Base-by-base conservation (phyloP, 23 tunicate genomes). In the Trididemnum miniatum region DNA sequence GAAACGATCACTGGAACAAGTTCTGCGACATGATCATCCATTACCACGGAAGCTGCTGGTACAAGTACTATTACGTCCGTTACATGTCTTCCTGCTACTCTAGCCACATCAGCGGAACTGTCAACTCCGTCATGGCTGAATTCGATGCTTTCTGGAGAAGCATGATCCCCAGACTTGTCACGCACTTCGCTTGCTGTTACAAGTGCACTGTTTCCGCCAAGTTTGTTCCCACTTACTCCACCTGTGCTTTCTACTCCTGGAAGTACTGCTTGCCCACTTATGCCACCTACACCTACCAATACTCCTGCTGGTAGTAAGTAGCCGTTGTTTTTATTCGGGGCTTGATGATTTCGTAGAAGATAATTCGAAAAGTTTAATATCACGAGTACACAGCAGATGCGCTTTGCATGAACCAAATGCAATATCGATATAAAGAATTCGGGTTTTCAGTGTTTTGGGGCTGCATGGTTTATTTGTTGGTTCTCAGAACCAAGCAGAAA, bases 111-210 rank as follows among this genome's bases (percentile, higher is more conserved):
- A 35, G 31, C 54, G 31, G 63, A 30, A 3, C 32, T 31, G 35
- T 65, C 74, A 25, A 35, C 39, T 35, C 15, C 24, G 81, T 73
- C 36, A 59, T 83, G 81, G 1, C 25, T 35, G 31, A 73, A 59
- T 83, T 83, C 81, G 87, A 83, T 57, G 34, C 27, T 28, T 39
- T 74, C 81, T 83, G 87, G 87, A 54, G 31, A 1, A 28, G 27
- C 37, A 60, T 73, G 50, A 51, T 73, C 67, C 74, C 73, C 80
- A 74, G 60, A 60, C 80, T 83, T 28, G 81, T 73, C 37, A 32
- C 1, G n/a, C 73, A 73, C 62, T 83, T 59, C 87, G 50, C 81
- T 36, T 83, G 87, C 52, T 57, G 63, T 32, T 83, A 59, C 87
- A 83, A 57, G 60, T 83, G 87, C 71, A 72, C 22, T 4, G 67